These are phyloP conservation scores for Malacoraja senta DNA, from an alignment of 2,797 vertebrate genomes.

Conservation along the genomic window DNA sequence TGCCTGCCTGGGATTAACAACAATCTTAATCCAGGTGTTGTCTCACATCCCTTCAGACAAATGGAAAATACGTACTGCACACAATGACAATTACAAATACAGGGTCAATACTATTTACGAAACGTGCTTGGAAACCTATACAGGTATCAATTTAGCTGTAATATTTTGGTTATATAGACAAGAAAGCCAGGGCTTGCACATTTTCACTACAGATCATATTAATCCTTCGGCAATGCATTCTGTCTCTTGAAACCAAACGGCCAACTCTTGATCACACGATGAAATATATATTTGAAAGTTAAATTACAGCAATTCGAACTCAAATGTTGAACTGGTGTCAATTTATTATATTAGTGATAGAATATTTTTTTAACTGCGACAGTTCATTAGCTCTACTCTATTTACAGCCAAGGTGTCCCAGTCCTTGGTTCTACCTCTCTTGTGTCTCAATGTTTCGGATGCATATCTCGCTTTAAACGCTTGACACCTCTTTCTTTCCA, in stretches of 20 bases:
- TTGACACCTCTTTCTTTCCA: too few relatives aligned
- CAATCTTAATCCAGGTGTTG: neutral
- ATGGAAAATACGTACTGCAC: neutral
- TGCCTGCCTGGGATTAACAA: neutral
- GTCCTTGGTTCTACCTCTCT: neutral
- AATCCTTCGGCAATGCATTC: neutral
- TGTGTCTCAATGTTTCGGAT: neutral
- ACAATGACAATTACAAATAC: neutral
- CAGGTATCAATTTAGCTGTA: neutral
- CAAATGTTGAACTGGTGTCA: too few relatives aligned
- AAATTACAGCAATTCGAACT: too few relatives aligned
- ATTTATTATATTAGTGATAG: too few relatives aligned
- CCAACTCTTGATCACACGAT: neutral
- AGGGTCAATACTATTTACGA: neutral
- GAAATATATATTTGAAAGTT: too few relatives aligned
- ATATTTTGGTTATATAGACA: neutral
- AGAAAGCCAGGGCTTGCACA: too few relatives aligned
- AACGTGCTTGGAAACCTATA: neutral
- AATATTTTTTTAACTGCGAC: too few relatives aligned
- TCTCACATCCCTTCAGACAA: neutral
- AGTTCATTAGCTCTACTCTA: neutral
- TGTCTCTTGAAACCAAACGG: neutral
- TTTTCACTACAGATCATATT: neutral
- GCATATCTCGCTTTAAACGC: neutral
- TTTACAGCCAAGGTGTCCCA: neutral